Conservation (phyloP, 1,140 invertebrate genomes). For the Drosophila nigromelanica region DNA sequence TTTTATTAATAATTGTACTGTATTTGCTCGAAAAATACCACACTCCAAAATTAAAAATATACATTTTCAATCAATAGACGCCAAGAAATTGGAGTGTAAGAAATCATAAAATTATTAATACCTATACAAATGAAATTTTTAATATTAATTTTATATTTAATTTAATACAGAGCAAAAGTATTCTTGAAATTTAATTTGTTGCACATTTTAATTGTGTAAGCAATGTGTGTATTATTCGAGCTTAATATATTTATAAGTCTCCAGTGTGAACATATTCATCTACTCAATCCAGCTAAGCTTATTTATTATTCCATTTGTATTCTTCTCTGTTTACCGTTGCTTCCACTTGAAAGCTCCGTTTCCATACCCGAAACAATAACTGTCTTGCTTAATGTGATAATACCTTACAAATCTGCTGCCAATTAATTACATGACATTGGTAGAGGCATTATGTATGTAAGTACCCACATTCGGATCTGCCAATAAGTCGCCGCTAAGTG, state of each 20-base stretch:
- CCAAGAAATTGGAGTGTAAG: no score
- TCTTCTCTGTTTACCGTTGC: conserved; percentile 5
- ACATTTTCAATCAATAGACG: no score
- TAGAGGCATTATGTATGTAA: conserved; percentile 23
- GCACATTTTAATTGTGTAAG: no score
- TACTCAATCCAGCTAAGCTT: conserved; percentile 18
- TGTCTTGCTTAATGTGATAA: conserved; percentile 55
- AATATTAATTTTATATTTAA: no score
- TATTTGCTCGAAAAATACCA: no score
- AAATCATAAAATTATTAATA: no score
- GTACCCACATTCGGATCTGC: conserved; percentile 54
- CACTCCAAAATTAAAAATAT: no score
- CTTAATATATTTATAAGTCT: not conserved
- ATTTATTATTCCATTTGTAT: conserved; percentile 9
- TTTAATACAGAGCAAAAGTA: no score
- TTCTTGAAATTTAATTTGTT: no score
- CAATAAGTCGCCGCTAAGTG: conserved; percentile 76
- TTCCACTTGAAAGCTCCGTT: not conserved
- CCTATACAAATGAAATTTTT: no score
- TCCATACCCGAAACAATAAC: conserved; percentile 19
- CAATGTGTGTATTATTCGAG: no score
- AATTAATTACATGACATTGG: conserved; percentile 60
- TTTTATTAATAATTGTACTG: no score
- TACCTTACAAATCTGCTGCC: conserved; percentile 62
- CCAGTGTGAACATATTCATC: conserved; percentile 6